Conservation (phyloP, 1,140 invertebrate species). For the Vanessa atalanta region DNA sequence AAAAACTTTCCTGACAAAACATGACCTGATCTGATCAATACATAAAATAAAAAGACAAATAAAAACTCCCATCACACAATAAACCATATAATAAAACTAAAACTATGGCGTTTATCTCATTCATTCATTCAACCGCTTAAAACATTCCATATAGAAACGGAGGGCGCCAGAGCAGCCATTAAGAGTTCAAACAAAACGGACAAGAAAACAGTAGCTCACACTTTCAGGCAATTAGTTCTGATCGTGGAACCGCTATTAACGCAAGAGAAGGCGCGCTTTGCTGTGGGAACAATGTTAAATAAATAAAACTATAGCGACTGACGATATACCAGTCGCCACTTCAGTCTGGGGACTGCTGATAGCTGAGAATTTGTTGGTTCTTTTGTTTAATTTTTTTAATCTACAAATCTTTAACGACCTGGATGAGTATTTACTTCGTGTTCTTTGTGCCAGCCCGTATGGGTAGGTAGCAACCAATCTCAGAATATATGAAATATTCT, state of each 20-base stretch:
- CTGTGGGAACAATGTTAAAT: slow-evolving; percentile 24
- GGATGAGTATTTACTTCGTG: background rate
- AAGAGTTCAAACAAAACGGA: slow-evolving; percentile 28
- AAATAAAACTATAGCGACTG: background rate
- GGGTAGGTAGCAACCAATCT: no score
- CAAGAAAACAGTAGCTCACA: slow-evolving; percentile 22
- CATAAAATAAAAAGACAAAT: background rate
- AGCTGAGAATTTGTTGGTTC: background rate
- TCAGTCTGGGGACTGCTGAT: background rate
- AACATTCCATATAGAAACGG: slow-evolving; percentile 16
- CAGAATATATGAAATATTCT: no score
- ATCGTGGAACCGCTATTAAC: slow-evolving; percentile 29
- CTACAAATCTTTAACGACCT: background rate
- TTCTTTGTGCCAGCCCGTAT: no score
- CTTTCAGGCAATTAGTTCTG: slow-evolving; percentile 30
- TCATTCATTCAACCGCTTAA: slow-evolving; percentile 15
- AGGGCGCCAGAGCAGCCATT: slow-evolving; percentile 17
- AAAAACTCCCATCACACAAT: background rate
- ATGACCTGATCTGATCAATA: background rate
- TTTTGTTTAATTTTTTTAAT: background rate
- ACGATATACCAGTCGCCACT: background rate
- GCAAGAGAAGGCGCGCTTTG: background rate
- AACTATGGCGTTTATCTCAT: slow-evolving; percentile 5
- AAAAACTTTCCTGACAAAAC: background rate
- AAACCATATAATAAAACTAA: background rate